Conservation (phyloP, 1,140 invertebrate species). For the Drosophila nannoptera region DNA sequence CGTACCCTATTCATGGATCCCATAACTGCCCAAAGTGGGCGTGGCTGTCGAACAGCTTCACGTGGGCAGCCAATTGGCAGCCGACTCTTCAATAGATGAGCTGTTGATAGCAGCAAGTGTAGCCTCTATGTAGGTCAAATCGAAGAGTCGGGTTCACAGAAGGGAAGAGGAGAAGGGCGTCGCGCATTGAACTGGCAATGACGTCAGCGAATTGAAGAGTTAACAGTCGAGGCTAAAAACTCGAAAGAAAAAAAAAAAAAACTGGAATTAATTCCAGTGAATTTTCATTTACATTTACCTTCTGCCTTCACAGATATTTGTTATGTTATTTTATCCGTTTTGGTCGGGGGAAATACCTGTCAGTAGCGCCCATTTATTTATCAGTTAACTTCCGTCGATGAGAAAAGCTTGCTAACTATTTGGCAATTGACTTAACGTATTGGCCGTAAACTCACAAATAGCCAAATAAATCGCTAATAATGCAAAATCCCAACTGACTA, state of each 20-base stretch:
- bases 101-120: constrained; percentile 26
- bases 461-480: constrained; percentile 68
- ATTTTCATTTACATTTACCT: constrained; percentile 47
- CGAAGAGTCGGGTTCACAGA: no score
- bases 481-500: constrained; percentile 45
- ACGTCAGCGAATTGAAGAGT: constrained; percentile 45
- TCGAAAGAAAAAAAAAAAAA: not conserved
- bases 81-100: constrained; percentile 15
- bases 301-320: not conserved
- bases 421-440: constrained; percentile 55
- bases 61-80: constrained; percentile 22
- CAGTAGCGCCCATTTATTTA: constrained; percentile 23
- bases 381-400: constrained; percentile 53
- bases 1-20: not conserved
- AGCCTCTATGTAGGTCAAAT: constrained; percentile 56
- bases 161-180: not conserved
- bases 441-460: constrained; percentile 59
- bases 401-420: constrained; percentile 53
- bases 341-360: constrained; percentile 56
- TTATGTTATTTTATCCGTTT: not conserved
- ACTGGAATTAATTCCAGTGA: constrained; percentile 54
- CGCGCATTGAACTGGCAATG: constrained; percentile 36
- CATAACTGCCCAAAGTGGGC: not conserved
- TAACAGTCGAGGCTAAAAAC: constrained; percentile 46
- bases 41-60: constrained; percentile 7